Percentiles rank a stretch among this genome's conserved stretches.
Evolutionary conservation across 2,888 invertebrate genomes (phyloP).

Genomic region (Synergus japonicus): DNA sequence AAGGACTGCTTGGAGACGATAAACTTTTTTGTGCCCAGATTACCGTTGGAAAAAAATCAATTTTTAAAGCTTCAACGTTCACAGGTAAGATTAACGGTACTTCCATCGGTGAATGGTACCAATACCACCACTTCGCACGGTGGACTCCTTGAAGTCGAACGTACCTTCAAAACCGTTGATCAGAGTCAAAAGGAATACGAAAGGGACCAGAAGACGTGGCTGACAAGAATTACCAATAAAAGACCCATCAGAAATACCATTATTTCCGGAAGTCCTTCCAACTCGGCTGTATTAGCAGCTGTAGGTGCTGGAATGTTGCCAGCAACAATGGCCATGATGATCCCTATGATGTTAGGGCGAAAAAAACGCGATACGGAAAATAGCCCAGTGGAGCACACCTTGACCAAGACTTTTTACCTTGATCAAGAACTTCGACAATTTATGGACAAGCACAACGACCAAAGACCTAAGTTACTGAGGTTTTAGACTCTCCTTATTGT

Average conservation of each 20-base stretch:
- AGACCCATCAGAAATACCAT: constrained; percentile 64
- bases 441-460: constrained; percentile 36
- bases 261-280: constrained; percentile 78
- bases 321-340: constrained; percentile 89
- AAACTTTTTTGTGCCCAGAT: constrained; percentile 40
- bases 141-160: constrained; percentile 86
- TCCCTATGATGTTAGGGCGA: constrained; percentile 86
- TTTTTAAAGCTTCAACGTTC: constrained; percentile 59
- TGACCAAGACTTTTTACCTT: constrained; percentile 44
- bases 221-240: constrained; percentile 58
- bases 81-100: constrained; percentile 84
- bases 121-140: constrained; percentile 83
- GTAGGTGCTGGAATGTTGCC: constrained; percentile 89
- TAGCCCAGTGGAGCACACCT: constrained; percentile 38
- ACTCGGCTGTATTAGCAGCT: constrained; percentile 84
- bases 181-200: constrained; percentile 79
- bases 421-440: constrained; percentile 29
- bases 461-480: constrained; percentile 42
- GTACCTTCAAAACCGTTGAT: constrained; percentile 85
- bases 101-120: constrained; percentile 83
- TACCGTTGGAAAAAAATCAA: constrained; percentile 51
- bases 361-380: constrained; percentile 68
- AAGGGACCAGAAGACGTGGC: constrained; percentile 58
- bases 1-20: constrained; percentile 39
- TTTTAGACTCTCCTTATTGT: constrained; percentile 40